phyloP scores from a whole-genome alignment of 2,113 vertebrate species.

The Platycercus adscitus region DNA sequence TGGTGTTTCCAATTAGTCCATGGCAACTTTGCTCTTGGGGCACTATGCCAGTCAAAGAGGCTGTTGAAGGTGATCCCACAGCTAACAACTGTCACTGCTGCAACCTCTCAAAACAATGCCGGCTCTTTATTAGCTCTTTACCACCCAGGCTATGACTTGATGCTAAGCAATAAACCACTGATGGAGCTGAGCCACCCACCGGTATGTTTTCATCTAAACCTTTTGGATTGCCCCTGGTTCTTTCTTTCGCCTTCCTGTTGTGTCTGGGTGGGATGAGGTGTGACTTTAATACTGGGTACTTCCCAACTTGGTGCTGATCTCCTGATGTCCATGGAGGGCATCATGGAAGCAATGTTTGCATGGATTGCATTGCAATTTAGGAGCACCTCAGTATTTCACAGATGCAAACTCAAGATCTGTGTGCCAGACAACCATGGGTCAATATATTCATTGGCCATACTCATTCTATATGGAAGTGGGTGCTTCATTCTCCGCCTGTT shows the following conservation, averaged over 20 bases:
- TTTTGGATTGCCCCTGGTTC: neutral
- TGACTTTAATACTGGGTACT: neutral
- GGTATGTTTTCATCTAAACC: neutral
- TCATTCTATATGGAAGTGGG: neutral
- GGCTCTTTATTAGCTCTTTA: neutral
- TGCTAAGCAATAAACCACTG: neutral
- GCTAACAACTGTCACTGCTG: neutral
- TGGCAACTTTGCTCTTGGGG: neutral
- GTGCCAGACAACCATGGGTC: neutral
- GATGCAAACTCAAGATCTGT: neutral
- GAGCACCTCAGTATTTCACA: neutral
- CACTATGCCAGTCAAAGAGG: neutral
- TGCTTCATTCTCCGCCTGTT: neutral
- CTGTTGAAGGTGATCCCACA: neutral
- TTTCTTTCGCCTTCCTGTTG: neutral
- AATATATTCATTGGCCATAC: neutral
- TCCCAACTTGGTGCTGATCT: neutral
- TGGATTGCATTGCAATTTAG: neutral
- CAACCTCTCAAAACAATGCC: neutral
- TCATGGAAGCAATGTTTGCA: too few relatives aligned
- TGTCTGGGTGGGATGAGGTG: neutral
- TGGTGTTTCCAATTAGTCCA: neutral
- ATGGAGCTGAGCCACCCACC: neutral
- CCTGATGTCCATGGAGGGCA: fast-evolving
- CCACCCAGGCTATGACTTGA: neutral